Conservation (phyloP, 2,888 invertebrate genomes). For the Xestia c-nigrum region DNA sequence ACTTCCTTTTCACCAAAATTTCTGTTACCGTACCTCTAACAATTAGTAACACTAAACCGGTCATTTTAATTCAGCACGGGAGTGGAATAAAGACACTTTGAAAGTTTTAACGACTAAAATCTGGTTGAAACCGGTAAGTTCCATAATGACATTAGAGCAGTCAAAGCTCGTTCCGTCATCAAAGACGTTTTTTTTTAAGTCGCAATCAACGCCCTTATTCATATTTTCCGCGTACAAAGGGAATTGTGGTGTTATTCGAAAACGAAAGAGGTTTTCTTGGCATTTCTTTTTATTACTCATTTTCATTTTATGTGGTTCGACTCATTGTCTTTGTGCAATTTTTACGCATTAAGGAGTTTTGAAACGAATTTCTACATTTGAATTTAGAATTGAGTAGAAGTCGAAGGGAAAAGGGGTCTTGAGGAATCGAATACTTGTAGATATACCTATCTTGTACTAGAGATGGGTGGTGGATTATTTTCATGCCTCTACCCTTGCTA, state of each 20-base stretch:
- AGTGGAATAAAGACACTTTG: slow-evolving; percentile 11
- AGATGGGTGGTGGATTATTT: neutral
- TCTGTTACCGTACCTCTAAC: slow-evolving; percentile 10
- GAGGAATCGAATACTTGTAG: neutral
- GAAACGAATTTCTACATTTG: neutral
- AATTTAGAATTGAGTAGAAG: neutral
- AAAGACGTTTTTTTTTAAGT: slow-evolving; percentile 26
- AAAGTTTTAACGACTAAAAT: slow-evolving; percentile 64
- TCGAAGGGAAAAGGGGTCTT: neutral
- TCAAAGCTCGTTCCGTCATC: slow-evolving; percentile 46
- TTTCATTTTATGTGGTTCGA: neutral
- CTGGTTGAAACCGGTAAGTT: slow-evolving; percentile 47
- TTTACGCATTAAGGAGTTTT: neutral
- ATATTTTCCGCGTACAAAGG: slow-evolving; percentile 51
- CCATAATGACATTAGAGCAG: slow-evolving; percentile 42
- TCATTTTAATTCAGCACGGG: slow-evolving; percentile 14
- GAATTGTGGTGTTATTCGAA: slow-evolving; percentile 3
- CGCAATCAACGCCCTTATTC: slow-evolving; percentile 43
- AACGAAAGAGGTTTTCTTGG: slow-evolving; percentile 16
- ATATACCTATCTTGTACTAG: neutral
- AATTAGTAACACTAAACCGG: slow-evolving; percentile 45
- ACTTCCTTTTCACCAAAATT: slow-evolving; percentile 11
- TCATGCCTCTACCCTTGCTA: neutral
- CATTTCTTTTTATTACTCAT: neutral
- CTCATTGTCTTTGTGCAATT: slow-evolving; percentile 9